Evolutionary conservation across 2,888 invertebrate species (phyloP).

Genomic region (Eupithecia pulchellata): DNA sequence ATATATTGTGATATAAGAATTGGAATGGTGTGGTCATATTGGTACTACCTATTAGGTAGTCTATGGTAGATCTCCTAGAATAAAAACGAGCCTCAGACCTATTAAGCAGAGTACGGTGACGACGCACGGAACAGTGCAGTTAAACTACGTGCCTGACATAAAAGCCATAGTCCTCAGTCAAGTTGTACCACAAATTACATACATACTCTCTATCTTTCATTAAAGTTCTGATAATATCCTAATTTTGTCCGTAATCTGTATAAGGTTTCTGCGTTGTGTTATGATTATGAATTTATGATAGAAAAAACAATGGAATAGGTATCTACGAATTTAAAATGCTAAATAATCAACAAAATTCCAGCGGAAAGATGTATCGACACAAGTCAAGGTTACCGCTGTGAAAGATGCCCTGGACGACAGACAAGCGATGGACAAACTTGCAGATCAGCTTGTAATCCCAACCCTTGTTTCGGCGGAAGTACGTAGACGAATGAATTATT

Average conservation of each 20-base stretch:
- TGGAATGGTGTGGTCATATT: not conserved
- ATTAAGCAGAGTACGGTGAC: not conserved
- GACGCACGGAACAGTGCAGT: not conserved
- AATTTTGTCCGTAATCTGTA: not conserved
- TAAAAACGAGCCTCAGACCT: not conserved
- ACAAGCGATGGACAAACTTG: conserved; percentile 92
- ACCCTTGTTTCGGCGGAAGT: conserved; percentile 80
- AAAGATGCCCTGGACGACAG: conserved; percentile 90
- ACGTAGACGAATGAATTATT: too few relatives aligned
- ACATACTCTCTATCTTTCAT: not conserved
- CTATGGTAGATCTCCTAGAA: not conserved
- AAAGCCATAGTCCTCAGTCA: not conserved
- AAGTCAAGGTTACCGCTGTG: conserved; percentile 89
- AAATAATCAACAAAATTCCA: conserved; percentile 47
- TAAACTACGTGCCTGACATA: not conserved
- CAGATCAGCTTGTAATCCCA: conserved; percentile 89
- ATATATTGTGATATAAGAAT: not conserved
- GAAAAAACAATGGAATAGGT: not conserved
- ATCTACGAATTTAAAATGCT: not conserved
- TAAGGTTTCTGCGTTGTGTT: not conserved
- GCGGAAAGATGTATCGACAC: conserved; percentile 89
- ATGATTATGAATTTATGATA: too few relatives aligned
- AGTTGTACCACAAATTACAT: not conserved
- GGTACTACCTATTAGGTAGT: too few relatives aligned
- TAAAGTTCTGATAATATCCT: not conserved